These are phyloP conservation scores for Anadara kagoshimensis DNA, from an alignment of 1,140 invertebrate species.

Conservation along the genomic window DNA sequence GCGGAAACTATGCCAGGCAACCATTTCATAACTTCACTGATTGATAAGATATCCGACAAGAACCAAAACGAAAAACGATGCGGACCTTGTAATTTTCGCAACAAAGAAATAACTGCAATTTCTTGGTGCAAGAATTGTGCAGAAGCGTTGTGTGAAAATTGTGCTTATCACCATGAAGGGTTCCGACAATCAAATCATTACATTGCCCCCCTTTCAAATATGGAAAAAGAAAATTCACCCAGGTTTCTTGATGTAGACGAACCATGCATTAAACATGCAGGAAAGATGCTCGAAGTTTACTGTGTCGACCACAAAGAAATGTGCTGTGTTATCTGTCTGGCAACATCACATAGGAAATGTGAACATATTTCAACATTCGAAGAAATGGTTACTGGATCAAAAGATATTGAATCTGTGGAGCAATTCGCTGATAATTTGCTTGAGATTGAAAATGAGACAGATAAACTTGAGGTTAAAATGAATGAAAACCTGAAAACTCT, in stretches of 20 bases:
- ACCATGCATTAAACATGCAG: slow-evolving; percentile 41
- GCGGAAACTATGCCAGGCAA: slow-evolving; percentile 48
- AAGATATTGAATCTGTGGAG: too few relatives aligned
- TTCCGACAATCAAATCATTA: slow-evolving; percentile 44
- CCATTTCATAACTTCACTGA: slow-evolving; percentile 49
- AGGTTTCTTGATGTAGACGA: slow-evolving; percentile 31
- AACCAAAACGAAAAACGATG: slow-evolving; percentile 41
- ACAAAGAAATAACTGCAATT: slow-evolving; percentile 32
- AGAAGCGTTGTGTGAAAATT: slow-evolving; percentile 40
- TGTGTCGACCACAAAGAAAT: slow-evolving; percentile 44
- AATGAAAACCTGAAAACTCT: too few relatives aligned
- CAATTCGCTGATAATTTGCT: too few relatives aligned
- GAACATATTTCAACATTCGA: neutral
- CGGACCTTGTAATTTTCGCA: slow-evolving; percentile 42
- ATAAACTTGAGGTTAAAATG: too few relatives aligned
- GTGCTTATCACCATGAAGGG: slow-evolving; percentile 35
- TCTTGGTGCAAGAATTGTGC: slow-evolving; percentile 48
- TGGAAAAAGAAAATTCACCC: slow-evolving; percentile 37
- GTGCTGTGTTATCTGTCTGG: slow-evolving; percentile 41
- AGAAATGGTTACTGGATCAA: too few relatives aligned
- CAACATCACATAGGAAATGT: slow-evolving; percentile 42
- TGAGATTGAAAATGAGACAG: too few relatives aligned
- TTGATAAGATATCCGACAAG: slow-evolving; percentile 42
- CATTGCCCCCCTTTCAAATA: slow-evolving; percentile 31
- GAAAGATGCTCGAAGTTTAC: slow-evolving; percentile 44